A percentile compares a stretch with the other conserved stretches of the same genome.
phyloP scores from a whole-genome alignment of 2,797 vertebrate genomes.

The Oreochromis mossambicus region DNA sequence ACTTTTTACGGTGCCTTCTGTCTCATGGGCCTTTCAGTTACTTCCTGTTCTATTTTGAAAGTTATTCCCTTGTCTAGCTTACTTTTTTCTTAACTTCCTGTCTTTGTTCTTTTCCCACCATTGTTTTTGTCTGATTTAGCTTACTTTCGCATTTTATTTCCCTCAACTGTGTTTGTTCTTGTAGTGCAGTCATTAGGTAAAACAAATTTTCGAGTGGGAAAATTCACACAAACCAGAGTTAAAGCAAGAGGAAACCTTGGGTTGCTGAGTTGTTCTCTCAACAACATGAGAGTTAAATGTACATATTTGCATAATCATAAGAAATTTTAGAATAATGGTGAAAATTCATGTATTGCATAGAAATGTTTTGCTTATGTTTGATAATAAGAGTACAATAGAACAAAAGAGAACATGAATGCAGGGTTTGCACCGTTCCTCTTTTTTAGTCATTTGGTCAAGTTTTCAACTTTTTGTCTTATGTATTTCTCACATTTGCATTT shows the following conservation, averaged over 20 bases:
- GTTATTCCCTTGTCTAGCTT: neutral
- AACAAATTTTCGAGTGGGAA: neutral
- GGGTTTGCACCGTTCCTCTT: neutral
- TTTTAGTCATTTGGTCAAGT: neutral
- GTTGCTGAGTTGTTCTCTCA: neutral
- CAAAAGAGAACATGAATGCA: neutral
- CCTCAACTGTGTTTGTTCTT: neutral
- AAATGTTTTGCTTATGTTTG: neutral
- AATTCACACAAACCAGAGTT: neutral
- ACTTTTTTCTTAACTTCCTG: neutral
- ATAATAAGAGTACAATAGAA: neutral
- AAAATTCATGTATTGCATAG: neutral
- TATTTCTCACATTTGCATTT: neutral
- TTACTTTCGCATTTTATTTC: neutral
- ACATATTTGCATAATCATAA: neutral
- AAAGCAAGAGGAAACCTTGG: neutral
- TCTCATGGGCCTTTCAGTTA: neutral
- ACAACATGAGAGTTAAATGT: neutral
- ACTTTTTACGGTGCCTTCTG: neutral
- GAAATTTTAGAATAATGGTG: neutral
- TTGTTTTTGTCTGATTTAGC: neutral
- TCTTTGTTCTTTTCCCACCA: neutral
- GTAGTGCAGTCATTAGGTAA: neutral
- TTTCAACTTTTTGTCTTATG: neutral
- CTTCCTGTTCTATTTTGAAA: neutral